Base-by-base conservation (phyloP, 2,797 vertebrate species). In the Amblyopsis hoosieri region DNA sequence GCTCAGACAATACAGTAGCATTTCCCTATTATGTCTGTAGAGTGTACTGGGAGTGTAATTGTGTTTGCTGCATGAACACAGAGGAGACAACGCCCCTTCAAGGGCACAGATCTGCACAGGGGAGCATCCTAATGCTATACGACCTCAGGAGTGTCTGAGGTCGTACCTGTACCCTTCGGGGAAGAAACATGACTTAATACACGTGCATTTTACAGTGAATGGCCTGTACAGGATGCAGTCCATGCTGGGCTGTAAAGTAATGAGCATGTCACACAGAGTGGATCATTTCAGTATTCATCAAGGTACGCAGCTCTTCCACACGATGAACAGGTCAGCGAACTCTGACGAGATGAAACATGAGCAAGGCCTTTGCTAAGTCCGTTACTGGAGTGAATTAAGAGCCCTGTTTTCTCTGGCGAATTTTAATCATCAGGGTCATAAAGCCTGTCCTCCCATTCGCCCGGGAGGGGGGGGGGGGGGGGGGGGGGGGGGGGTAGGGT, bases 1-100 rank as follows among this genome's bases (percentile, higher is more conserved):
- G 74, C 60, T 29, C 70, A 46, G 52, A 31, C 52, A 45, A n/a
- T 47, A 61, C 60, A 62, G 62, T 11, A 72, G 80, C 64, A 64
- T 84, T 87, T 85, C 76, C 19, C 79, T 74, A 65, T 81, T 73
- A 69, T 76, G 42, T 65, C 66, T 60, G 73, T 47, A 53, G 56
- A 61, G 61, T 60, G 11, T 69, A 79, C 72, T 79, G 71, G 66
- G 67, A 61, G 42, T 3, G 0, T 4, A 54, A 49, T 55, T 64
- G 60, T 58, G 54, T 63, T 19, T 62, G 12, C n/a, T 67, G 67
- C 82, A 69, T 63, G 52, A 57, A 53, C 47, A 69, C 54, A 17
- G 19, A 55, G 14, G 13, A n/a, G 52, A 51, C 72, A 59, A 51
- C n/a, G 59, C 42, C 45, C 50, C 52, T 45, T 48, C 63, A 42